Evolutionary conservation across 2,888 invertebrate species (phyloP).

Genomic region (Monochamus alternatus): DNA sequence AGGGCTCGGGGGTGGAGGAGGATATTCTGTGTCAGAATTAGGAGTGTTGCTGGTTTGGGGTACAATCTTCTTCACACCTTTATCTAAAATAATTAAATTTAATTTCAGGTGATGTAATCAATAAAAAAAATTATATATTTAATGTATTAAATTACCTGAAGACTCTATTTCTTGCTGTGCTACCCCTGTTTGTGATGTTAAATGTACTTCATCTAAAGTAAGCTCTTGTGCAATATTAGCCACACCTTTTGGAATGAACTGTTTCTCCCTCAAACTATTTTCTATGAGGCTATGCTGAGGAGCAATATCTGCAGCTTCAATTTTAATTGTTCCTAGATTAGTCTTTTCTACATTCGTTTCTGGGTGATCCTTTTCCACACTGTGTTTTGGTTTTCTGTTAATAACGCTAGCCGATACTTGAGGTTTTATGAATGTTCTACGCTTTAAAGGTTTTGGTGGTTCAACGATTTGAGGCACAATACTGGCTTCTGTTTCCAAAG

Average conservation of each 20-base stretch:
- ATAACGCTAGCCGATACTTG: slow-evolving; percentile 54
- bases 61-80: slow-evolving; percentile 37
- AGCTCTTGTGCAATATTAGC: neutral
- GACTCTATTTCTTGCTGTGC: neutral
- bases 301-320: slow-evolving; percentile 9
- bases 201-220: slow-evolving; percentile 39
- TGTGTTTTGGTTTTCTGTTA: slow-evolving; percentile 48
- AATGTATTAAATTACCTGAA: slow-evolving; percentile 6
- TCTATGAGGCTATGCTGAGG: neutral
- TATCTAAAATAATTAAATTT: slow-evolving; percentile 44
- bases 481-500: neutral
- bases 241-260: neutral
- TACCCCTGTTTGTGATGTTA: slow-evolving; percentile 12
- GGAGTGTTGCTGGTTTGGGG: slow-evolving; percentile 19
- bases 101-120: too few species aligned
- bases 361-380: slow-evolving; percentile 12
- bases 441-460: slow-evolving; percentile 15
- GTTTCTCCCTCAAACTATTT: neutral
- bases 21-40: slow-evolving; percentile 59
- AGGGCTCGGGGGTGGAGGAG: slow-evolving; percentile 73
- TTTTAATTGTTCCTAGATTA: slow-evolving; percentile 12
- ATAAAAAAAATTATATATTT: neutral
- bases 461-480: slow-evolving; percentile 3
- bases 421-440: slow-evolving; percentile 57
- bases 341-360: neutral